Conservation (phyloP, 2,888 invertebrate genomes). For the Synanthedon formicaeformis region DNA sequence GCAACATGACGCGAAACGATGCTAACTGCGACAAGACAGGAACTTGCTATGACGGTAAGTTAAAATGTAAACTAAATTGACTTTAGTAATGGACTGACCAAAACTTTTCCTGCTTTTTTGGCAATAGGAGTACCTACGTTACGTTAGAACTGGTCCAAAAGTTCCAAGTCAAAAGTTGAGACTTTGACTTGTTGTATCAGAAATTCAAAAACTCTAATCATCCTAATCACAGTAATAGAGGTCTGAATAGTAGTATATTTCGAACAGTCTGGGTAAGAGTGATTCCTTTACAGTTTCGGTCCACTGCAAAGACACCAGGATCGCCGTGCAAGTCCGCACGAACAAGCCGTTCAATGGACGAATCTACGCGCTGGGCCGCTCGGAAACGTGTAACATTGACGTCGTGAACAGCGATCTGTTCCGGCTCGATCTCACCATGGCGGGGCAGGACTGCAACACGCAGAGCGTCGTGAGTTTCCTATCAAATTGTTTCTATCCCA, state of each 20-base stretch:
- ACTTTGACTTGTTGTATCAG: no score
- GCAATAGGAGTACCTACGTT: not conserved
- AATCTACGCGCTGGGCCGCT: constrained; percentile 92
- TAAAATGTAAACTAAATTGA: not conserved
- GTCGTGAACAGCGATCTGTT: constrained; percentile 93
- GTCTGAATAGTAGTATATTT: no score
- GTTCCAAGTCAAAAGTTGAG: no score
- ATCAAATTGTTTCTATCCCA: no score
- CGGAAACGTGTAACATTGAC: constrained; percentile 95
- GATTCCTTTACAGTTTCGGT: constrained; percentile 79
- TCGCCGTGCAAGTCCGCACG: constrained; percentile 91
- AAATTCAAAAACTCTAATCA: no score
- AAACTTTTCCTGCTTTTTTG: not conserved
- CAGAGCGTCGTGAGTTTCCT: constrained; percentile 86
- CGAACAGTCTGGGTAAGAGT: no score
- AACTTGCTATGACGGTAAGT: constrained; percentile 92
- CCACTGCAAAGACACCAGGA: constrained; percentile 93
- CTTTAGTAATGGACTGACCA: no score
- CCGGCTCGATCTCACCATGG: constrained; percentile 92
- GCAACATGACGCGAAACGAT: constrained; percentile 81
- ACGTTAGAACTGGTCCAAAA: not conserved
- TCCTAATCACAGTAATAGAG: no score
- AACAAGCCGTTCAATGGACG: constrained; percentile 95
- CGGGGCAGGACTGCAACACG: constrained; percentile 94
- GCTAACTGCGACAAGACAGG: constrained; percentile 95